phyloP scores from a whole-genome alignment of 2,797 vertebrate species.

The Florisuga fusca region DNA sequence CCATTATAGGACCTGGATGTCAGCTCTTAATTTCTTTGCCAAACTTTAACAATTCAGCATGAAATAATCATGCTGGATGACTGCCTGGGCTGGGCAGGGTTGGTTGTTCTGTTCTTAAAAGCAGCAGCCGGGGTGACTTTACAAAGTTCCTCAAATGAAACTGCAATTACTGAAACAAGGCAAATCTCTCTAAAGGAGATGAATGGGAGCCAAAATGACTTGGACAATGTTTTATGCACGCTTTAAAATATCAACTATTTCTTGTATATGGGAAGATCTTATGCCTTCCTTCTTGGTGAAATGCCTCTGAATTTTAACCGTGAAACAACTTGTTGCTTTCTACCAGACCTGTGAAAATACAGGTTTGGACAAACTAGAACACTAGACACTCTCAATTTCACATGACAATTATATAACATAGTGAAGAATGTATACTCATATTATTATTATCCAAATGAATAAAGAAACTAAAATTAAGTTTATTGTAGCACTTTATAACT shows the following conservation, averaged over 20 bases:
- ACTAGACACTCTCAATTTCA: background rate
- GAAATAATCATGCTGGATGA: background rate
- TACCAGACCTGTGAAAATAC: background rate
- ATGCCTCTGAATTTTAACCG: background rate
- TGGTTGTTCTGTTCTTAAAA: background rate
- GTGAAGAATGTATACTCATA: background rate
- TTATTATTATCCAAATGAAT: background rate
- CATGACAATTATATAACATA: background rate
- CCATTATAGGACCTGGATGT: rapidly evolving
- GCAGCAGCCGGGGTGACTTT: constrained; percentile 8
- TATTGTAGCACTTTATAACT: background rate
- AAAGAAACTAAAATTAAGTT: background rate
- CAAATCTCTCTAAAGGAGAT: background rate
- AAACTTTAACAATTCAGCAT: background rate
- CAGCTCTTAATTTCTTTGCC: background rate
- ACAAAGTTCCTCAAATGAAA: constrained; percentile 13
- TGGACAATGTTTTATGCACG: background rate
- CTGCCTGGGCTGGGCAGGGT: background rate
- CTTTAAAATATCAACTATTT: background rate
- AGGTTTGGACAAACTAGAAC: background rate
- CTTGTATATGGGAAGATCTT: background rate
- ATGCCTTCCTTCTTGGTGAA: background rate
- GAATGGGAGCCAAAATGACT: background rate
- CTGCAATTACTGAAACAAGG: background rate
- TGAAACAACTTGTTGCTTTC: background rate